Percentiles rank a stretch among this genome's conserved stretches.
These are phyloP conservation scores for Protula sp. DNA, from an alignment of 2,888 invertebrate species.

Conservation along the genomic window DNA sequence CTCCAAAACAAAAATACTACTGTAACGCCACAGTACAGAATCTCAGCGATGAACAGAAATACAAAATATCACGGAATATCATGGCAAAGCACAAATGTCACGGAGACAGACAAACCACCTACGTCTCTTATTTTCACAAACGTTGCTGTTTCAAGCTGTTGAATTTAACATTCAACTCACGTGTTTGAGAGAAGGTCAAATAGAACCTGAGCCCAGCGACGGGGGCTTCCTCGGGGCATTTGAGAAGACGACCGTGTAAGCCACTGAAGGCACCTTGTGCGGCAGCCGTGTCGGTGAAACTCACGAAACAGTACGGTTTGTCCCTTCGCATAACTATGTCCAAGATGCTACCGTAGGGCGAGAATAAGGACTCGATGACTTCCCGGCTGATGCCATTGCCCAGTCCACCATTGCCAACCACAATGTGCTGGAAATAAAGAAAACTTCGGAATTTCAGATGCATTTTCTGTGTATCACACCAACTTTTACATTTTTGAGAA, in stretches of 20 bases:
- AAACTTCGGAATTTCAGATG: no score
- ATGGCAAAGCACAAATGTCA: no score
- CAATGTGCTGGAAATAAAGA: constrained; percentile 62
- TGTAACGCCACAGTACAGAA: no score
- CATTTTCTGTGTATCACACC: no score
- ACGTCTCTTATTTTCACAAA: no score
- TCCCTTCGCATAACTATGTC: constrained; percentile 68
- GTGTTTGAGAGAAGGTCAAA: no score
- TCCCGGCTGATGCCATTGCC: constrained; percentile 72
- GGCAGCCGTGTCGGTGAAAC: neutral
- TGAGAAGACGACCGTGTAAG: neutral
- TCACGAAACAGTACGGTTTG: constrained; percentile 76
- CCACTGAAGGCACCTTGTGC: neutral
- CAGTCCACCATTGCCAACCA: constrained; percentile 81
- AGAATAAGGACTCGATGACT: constrained; percentile 59
- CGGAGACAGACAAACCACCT: no score
- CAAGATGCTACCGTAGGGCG: constrained; percentile 58
- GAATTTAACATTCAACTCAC: no score
- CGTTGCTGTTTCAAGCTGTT: no score
- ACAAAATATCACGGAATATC: no score
- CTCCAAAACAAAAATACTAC: neutral
- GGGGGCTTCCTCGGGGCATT: constrained; percentile 58
- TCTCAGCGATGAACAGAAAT: no score
- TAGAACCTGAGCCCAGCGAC: constrained; percentile 58
- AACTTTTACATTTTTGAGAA: no score